Conservation (phyloP, 2,113 vertebrate species). For the Sylvicapra grimmia region DNA sequence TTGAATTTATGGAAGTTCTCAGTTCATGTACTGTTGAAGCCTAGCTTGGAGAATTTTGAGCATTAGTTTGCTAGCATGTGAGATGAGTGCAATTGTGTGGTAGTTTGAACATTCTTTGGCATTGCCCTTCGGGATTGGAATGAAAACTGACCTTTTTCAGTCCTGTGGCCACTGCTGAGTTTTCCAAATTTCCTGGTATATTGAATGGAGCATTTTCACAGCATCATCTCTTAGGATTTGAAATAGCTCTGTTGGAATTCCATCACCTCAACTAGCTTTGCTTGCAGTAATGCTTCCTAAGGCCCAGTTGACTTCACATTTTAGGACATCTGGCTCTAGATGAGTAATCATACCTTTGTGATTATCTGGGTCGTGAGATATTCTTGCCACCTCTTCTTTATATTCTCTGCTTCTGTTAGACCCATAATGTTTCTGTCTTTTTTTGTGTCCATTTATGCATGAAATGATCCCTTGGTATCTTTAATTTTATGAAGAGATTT, state of each 20-base stretch:
- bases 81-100: neutral
- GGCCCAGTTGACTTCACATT: neutral
- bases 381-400: neutral
- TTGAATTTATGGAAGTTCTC: neutral
- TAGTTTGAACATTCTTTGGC: neutral
- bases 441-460: neutral
- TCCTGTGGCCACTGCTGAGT: neutral
- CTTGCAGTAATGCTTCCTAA: neutral
- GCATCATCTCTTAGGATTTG: neutral
- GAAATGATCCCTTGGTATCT: neutral
- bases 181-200: neutral
- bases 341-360: neutral
- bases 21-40: neutral
- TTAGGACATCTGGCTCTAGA: neutral
- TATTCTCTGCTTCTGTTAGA: neutral
- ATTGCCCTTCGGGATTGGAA: neutral
- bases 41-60: neutral
- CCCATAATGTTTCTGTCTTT: neutral
- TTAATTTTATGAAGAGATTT: neutral
- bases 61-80: neutral
- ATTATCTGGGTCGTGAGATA: neutral
- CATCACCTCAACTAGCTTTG: neutral
- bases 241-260: neutral
- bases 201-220: neutral
- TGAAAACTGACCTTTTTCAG: neutral